These are phyloP conservation scores for Enteromius trimaculatus DNA, from an alignment of 2,797 vertebrate genomes.

Conservation along the genomic window DNA sequence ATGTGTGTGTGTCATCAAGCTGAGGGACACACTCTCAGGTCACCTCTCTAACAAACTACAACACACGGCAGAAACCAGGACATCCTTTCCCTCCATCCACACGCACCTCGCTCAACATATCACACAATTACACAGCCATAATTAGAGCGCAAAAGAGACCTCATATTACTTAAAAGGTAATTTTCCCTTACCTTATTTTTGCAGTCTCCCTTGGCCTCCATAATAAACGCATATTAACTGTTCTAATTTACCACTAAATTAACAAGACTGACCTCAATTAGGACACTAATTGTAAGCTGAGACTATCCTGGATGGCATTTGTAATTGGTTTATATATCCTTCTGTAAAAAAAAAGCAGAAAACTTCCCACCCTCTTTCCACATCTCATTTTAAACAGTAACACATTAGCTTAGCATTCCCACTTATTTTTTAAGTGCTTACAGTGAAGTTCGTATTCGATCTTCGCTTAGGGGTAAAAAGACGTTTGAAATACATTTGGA, in stretches of 20 bases:
- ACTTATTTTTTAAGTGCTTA: neutral
- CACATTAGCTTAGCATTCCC: neutral
- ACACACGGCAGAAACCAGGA: slow-evolving; percentile 53
- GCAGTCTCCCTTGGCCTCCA: slow-evolving; percentile 78
- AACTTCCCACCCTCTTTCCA: neutral
- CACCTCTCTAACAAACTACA: slow-evolving; percentile 31
- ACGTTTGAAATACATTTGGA: neutral
- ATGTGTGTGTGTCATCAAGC: slow-evolving; percentile 52
- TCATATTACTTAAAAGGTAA: slow-evolving; percentile 70
- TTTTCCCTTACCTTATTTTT: slow-evolving; percentile 70
- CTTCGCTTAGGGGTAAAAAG: neutral
- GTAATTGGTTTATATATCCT: slow-evolving; percentile 77
- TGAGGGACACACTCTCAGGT: slow-evolving; percentile 53
- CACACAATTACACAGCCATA: slow-evolving; percentile 70
- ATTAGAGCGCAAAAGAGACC: slow-evolving; percentile 68
- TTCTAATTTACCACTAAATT: slow-evolving; percentile 85
- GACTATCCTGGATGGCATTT: slow-evolving; percentile 53
- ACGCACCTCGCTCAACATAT: slow-evolving; percentile 58
- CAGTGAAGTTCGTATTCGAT: neutral
- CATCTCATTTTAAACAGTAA: neutral
- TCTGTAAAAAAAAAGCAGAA: slow-evolving; percentile 55
- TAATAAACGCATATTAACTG: slow-evolving; percentile 83
- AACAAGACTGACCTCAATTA: slow-evolving; percentile 86
- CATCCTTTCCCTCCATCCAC: slow-evolving; percentile 46
- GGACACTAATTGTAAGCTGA: slow-evolving; percentile 76